Percentiles rank a stretch among this genome's conserved stretches.
Conservation (phyloP, 2,797 vertebrate species). For the Pseudocheirus occidentalis region DNA sequence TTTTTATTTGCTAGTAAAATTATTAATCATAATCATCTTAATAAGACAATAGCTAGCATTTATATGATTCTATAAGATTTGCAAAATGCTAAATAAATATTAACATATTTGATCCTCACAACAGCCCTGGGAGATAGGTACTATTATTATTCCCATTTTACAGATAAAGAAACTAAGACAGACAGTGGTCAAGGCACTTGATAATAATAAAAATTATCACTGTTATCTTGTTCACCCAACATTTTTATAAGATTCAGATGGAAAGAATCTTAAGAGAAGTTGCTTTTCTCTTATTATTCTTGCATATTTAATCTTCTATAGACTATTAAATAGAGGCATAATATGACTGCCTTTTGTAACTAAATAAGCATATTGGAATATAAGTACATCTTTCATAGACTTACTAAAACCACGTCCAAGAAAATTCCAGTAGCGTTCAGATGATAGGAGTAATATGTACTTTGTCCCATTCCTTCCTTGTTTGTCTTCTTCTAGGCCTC, state of each 20-base stretch:
- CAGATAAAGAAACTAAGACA: too few species aligned
- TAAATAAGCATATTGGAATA: not conserved
- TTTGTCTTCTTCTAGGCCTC: not conserved
- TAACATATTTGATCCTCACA: not conserved
- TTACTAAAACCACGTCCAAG: not conserved
- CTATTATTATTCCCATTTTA: not conserved
- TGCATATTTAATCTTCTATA: not conserved
- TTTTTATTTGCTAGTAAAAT: not conserved
- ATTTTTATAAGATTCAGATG: not conserved
- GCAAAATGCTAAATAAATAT: not conserved
- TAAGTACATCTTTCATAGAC: not conserved
- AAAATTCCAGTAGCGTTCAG: not conserved
- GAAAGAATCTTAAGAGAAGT: not conserved
- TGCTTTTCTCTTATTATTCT: not conserved
- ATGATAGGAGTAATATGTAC: not conserved
- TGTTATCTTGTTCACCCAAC: not conserved
- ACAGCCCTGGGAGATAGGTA: not conserved
- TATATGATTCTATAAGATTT: not conserved
- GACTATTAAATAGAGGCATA: not conserved
- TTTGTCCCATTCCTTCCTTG: not conserved
- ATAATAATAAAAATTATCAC: not conserved
- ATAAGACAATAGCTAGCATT: not conserved
- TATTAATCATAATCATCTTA: not conserved
- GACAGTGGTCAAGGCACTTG: too few species aligned
- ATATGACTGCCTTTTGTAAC: not conserved